Percentiles rank a stretch among this genome's conserved stretches.
Conservation (phyloP, 2,797 vertebrate genomes). For the Hippopotamyrus pictus region DNA sequence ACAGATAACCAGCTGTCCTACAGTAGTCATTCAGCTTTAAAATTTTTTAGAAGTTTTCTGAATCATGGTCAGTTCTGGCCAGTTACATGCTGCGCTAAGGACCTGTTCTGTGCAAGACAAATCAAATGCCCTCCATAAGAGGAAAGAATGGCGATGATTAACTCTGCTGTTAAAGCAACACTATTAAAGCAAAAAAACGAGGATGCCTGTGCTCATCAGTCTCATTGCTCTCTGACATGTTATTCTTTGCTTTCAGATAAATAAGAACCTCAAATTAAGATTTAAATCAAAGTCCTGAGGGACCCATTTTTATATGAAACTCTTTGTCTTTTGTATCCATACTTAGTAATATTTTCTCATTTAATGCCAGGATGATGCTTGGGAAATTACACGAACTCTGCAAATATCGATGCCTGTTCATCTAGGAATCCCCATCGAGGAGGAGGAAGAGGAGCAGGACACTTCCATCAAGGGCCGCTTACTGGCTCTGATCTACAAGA, state of each 20-base stretch:
- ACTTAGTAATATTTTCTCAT: background rate
- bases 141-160: background rate
- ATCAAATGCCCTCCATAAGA: background rate
- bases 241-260: background rate
- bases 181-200: background rate
- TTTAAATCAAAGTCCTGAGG: background rate
- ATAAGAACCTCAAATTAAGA: background rate
- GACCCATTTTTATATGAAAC: background rate
- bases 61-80: background rate
- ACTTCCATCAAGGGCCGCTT: slow-evolving; percentile 81
- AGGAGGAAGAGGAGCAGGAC: slow-evolving; percentile 78
- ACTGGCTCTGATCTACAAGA: slow-evolving; percentile 77
- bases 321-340: background rate
- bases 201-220: background rate
- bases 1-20: background rate
- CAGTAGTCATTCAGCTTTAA: background rate
- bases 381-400: background rate
- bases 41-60: background rate
- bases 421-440: slow-evolving; percentile 88
- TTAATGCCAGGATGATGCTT: background rate
- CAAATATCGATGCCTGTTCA: slow-evolving; percentile 20
- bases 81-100: background rate
- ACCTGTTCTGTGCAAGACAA: background rate
- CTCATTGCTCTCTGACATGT: background rate
- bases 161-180: background rate